These are phyloP conservation scores for Limnephilus auricula DNA, from an alignment of 2,888 invertebrate genomes.

Conservation along the genomic window DNA sequence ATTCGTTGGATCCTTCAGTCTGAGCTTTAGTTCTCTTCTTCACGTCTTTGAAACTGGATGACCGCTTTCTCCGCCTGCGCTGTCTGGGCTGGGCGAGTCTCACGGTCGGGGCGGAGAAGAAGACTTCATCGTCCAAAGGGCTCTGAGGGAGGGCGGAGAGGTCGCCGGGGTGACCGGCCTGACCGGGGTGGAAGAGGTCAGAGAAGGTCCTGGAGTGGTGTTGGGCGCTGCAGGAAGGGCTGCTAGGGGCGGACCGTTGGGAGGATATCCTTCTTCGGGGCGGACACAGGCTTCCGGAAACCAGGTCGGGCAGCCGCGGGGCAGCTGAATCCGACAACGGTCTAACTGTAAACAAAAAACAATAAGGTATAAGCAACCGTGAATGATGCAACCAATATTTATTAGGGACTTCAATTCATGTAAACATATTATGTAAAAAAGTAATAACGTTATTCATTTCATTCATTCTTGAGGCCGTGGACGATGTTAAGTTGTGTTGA, in stretches of 20 bases:
- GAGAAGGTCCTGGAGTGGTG: slow-evolving; percentile 60
- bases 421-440: neutral
- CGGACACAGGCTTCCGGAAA: slow-evolving; percentile 15
- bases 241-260: slow-evolving; percentile 52
- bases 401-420: too few species aligned
- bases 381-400: neutral
- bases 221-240: slow-evolving; percentile 62
- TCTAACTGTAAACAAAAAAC: slow-evolving; percentile 48
- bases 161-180: slow-evolving; percentile 1
- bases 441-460: neutral
- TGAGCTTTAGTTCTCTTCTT: slow-evolving; percentile 50
- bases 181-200: slow-evolving; percentile 27
- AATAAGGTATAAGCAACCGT: neutral
- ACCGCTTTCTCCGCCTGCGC: slow-evolving; percentile 59
- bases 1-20: slow-evolving; percentile 49
- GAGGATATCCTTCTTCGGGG: slow-evolving; percentile 49
- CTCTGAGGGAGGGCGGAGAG: slow-evolving; percentile 16
- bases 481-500: too few species aligned
- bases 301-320: slow-evolving; percentile 57
- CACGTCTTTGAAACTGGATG: slow-evolving; percentile 55
- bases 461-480: neutral
- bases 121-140: slow-evolving; percentile 63
- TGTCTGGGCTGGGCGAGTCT: slow-evolving; percentile 48
- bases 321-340: slow-evolving; percentile 56
- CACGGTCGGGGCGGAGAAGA: slow-evolving; percentile 41